These are phyloP conservation scores for Papilio helenus DNA, from an alignment of 1,140 invertebrate species.

Conservation along the genomic window DNA sequence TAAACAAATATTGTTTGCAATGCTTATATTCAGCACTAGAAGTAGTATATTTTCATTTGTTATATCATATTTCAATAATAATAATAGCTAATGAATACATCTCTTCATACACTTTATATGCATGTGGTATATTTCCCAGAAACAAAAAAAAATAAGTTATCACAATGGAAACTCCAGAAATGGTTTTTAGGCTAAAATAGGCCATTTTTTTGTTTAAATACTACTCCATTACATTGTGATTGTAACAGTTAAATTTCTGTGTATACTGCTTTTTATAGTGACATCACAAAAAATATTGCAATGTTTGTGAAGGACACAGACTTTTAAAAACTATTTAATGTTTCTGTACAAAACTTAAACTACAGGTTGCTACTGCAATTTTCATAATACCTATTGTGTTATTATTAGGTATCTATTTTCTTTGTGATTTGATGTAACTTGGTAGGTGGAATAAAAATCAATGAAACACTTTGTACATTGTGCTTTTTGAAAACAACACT, in stretches of 20 bases:
- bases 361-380: background rate
- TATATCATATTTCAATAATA: no score
- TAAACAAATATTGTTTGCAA: no score
- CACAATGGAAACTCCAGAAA: no score
- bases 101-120: background rate
- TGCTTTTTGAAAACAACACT: background rate
- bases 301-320: background rate
- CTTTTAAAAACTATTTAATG: background rate
- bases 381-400: background rate
- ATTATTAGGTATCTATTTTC: background rate
- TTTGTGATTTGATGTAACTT: background rate
- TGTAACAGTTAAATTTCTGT: background rate
- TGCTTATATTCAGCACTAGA: no score
- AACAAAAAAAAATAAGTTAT: background rate
- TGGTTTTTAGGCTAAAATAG: background rate
- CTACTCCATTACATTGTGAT: background rate
- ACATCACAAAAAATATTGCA: background rate
- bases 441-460: background rate
- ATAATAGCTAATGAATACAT: no score
- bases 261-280: background rate
- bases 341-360: background rate
- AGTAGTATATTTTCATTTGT: no score
- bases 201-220: background rate
- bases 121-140: background rate
- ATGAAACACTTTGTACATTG: background rate